Evolutionary conservation across 2,888 invertebrate genomes (phyloP), one percentile per base, ranked within the genome.

Genomic region (Dromius quadrimaculatus): DNA sequence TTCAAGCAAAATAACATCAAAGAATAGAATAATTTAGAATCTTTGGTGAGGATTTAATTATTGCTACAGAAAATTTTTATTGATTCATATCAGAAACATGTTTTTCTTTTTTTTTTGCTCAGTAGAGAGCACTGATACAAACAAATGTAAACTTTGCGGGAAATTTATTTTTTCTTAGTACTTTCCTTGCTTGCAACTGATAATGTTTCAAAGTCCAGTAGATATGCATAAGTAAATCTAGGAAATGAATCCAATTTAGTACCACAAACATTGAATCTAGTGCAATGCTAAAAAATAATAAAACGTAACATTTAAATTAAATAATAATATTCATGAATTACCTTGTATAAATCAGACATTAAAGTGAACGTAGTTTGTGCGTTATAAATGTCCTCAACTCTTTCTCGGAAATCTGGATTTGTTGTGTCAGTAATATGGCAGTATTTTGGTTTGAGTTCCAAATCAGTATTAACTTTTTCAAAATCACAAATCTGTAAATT

Each of bases 311-410:
- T 3, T 3, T 47, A 11, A 1, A 22, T 22, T 2, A 9, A 47
- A 11, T 3, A 4, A 20, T 11, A 4, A 11, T 50, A 23, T 23
- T 6, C 6, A 23, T 28, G 3, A 13, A 23, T 54, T 54, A 54
- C 50, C 9, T 28, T 54, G 28, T 54, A 54, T 13, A 54, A 54
- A 28, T 54, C 50, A 3, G 50, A 11, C 13, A 54, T n/a, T 54
- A 54, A 28, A 8, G 28, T 32, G 15, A 6, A 2, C 1, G 15
- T 28, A 15, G 13, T 54, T 54, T 23, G 11, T 15, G 1, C 9
- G n/a, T 23, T 28, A 54, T 13, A 54, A n/a, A n/a, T n/a, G n/a
- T n/a, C n/a, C 8, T 5, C 9, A n/a, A 22, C 20, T n/a, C n/a
- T 22, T 11, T 17, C 9, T 20, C 47, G 47, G 6, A 47, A 11